Conservation (phyloP, 2,797 vertebrate species). For the Trichosurus vulpecula region DNA sequence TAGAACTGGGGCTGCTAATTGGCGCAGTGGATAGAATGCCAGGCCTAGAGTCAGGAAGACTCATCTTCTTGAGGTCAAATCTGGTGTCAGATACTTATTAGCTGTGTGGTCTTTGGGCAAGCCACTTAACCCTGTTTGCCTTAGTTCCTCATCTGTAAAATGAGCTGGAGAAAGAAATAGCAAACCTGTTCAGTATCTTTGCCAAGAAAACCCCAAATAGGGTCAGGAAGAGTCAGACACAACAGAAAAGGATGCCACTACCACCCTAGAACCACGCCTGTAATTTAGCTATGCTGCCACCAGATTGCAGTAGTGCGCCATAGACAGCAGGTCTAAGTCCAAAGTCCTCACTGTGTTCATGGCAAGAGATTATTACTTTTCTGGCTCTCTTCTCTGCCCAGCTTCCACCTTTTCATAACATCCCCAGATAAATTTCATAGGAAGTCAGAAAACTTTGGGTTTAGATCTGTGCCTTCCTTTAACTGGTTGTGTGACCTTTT, state of each 20-base stretch:
- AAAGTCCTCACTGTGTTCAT: not conserved
- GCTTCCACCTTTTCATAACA: not conserved
- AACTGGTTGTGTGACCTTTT: not conserved
- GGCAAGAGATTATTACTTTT: not conserved
- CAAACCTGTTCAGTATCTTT: not conserved
- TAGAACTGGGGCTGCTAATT: not conserved
- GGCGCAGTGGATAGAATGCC: not conserved
- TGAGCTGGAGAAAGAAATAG: not conserved
- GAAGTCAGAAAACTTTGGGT: not conserved
- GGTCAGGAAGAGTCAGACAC: not conserved
- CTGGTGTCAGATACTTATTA: not conserved
- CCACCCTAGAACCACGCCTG: not conserved
- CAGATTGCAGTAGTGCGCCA: not conserved
- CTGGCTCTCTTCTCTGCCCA: not conserved
- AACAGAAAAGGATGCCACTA: not conserved
- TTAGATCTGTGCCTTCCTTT: not conserved
- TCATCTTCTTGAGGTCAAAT: not conserved
- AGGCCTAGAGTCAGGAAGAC: not conserved
- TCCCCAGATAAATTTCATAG: not conserved
- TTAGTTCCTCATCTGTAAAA: not conserved
- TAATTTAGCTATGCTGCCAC: not conserved
- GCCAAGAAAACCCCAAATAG: not conserved
- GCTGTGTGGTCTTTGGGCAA: not conserved
- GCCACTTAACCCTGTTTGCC: not conserved
- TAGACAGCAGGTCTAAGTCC: not conserved